Base-by-base conservation (phyloP, 2,113 vertebrate genomes). In the Nothobranchius furzeri region DNA sequence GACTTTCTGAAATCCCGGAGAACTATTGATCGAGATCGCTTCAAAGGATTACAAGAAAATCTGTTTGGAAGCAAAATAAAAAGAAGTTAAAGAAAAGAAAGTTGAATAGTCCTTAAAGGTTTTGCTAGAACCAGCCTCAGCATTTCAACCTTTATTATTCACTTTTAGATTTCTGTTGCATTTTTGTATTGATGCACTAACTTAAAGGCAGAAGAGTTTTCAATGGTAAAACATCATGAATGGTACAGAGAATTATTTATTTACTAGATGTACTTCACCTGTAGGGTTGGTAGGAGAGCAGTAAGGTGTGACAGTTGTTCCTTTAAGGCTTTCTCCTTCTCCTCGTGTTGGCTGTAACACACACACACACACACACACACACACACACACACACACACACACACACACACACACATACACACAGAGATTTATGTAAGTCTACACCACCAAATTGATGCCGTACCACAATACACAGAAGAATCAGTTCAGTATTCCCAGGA, bases 241-340 rank as follows among this genome's bases (percentile, higher is more conserved):
- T 43, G 8, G 14, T 3, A 13, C 8, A 49, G 43, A 63, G 20
- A 12, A 35, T n/a, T 13, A 46, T 71, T 52, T 40, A 51, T 15
- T 3, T 12, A 60, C 13, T 56, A 30, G 30, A 30, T 30, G 20
- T 30, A 43, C 51, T 48, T 40, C 17, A 96, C 96, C 94, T 98
- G 95, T 9, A 97, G 91, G 0, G 94, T 97, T 64, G 96, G 96
- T 42, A 98, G 86, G 57, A 97, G 90, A 4, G 93, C 91, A 3
- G 94, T 94, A 7, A 96, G 87, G 81, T 95, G 93, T 20, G 94
- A 91, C 0, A 96, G 94, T 83, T 98, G 96, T 30, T 95, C 95
- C 88, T 95, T 96, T 64, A 97, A 94, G 0, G 94, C 95, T 70
- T 92, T 94, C 89, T 96, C 95, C 84, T 96, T 96, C 86, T 98